Percentiles rank a stretch among this genome's conserved stretches.
These are phyloP conservation scores for Drosophila navojoa DNA, from an alignment of 1,140 invertebrate genomes.

Conservation along the genomic window DNA sequence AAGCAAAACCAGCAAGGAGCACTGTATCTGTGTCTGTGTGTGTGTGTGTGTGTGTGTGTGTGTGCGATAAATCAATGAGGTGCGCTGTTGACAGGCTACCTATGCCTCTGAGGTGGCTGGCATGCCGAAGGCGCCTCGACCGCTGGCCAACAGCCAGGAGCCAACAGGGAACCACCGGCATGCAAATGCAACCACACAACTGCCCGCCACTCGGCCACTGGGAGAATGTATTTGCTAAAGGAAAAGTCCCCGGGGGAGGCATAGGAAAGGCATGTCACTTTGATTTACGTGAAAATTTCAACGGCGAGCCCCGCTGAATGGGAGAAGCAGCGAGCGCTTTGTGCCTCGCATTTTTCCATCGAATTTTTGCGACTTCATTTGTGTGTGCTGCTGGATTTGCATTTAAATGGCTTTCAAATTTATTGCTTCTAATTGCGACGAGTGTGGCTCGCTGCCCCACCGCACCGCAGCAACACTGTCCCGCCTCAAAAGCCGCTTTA, in stretches of 20 bases:
- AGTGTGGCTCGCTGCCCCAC: too few species aligned
- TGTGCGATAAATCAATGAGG: slow-evolving; percentile 63
- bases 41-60: background rate
- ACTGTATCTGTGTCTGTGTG: background rate
- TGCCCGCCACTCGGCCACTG: slow-evolving; percentile 15
- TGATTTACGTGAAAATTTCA: slow-evolving; percentile 65
- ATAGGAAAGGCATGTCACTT: slow-evolving; percentile 58
- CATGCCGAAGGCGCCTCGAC: slow-evolving; percentile 29
- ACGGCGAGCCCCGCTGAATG: slow-evolving; percentile 16
- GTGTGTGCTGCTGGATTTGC: slow-evolving; percentile 47
- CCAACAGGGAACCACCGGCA: background rate
- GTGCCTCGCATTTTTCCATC: slow-evolving; percentile 12
- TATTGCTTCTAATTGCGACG: slow-evolving; percentile 68
- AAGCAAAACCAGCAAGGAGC: slow-evolving; percentile 19
- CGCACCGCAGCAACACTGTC: background rate
- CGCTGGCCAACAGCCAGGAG: slow-evolving; percentile 3
- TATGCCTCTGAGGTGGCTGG: slow-evolving; percentile 40
- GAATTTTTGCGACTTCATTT: slow-evolving; percentile 59
- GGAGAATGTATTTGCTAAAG: slow-evolving; percentile 27
- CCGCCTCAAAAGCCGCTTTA: slow-evolving; percentile 41
- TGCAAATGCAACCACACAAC: slow-evolving; percentile 40
- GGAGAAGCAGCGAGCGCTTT: slow-evolving; percentile 3
- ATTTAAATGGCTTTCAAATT: slow-evolving; percentile 72
- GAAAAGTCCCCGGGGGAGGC: slow-evolving; percentile 11
- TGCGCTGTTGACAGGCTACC: slow-evolving; percentile 62